A percentile compares a stretch with the other conserved stretches of the same genome.
Evolutionary conservation across 2,888 invertebrate genomes (phyloP).

Genomic region (Machimus atricapillus): DNA sequence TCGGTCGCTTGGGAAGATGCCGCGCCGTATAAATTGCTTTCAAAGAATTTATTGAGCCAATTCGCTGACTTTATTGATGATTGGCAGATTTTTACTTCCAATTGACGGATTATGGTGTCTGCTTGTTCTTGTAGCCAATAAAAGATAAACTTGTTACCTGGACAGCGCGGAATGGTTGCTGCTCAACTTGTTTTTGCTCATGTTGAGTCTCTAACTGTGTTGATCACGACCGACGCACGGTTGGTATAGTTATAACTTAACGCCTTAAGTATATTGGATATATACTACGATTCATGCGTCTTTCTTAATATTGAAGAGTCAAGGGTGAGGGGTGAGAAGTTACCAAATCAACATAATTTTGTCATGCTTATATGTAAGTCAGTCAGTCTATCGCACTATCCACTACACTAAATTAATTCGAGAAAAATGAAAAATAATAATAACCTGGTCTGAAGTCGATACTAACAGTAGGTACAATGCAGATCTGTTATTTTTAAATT

Average conservation of each 20-base stretch:
- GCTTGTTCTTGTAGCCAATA: not conserved
- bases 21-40: not conserved
- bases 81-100: constrained; percentile 22
- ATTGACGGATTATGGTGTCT: constrained; percentile 22
- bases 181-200: not conserved
- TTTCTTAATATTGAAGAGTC: not conserved
- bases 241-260: not conserved
- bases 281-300: not conserved
- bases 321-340: no score
- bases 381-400: no score
- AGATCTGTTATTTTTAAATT: not conserved
- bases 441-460: no score
- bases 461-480: not conserved
- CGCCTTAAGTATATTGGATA: not conserved
- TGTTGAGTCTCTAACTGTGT: not conserved
- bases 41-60: constrained; percentile 6
- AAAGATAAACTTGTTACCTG: constrained; percentile 5
- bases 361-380: no score
- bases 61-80: constrained; percentile 11
- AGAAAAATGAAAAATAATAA: not conserved
- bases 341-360: no score
- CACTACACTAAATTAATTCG: no score
- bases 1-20: not conserved
- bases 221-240: not conserved
- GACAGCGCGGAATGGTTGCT: not conserved